Conservation (phyloP, 1,140 invertebrate species). For the Asbolus verrucosus region DNA sequence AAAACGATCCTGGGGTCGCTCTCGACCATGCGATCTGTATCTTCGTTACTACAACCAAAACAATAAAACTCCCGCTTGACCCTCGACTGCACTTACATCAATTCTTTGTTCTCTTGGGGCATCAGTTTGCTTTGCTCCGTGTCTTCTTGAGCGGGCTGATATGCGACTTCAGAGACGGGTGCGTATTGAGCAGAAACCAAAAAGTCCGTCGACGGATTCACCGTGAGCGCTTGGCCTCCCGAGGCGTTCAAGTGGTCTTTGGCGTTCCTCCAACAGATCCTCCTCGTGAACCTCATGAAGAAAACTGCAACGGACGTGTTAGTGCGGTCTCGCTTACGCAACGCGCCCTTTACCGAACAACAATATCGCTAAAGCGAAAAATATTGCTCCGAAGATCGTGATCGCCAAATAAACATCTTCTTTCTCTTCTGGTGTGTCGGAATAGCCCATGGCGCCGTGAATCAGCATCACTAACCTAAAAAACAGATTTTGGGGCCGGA, state of each 20-base stretch:
- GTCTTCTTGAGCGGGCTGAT: constrained; percentile 72
- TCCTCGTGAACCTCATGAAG: constrained; percentile 58
- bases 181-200: constrained; percentile 77
- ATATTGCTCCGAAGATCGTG: constrained; percentile 59
- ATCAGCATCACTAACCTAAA: constrained; percentile 59
- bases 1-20: constrained; percentile 75
- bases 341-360: constrained; percentile 55
- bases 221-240: constrained; percentile 61
- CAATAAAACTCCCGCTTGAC: constrained; percentile 6
- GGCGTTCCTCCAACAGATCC: constrained; percentile 57
- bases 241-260: constrained; percentile 60
- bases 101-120: constrained; percentile 73
- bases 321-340: not conserved
- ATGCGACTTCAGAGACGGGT: constrained; percentile 74
- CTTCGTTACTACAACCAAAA: constrained; percentile 70
- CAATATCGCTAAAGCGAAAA: constrained; percentile 57
- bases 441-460: constrained; percentile 59
- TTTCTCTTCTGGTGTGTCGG: constrained; percentile 54
- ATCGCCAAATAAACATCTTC: constrained; percentile 57
- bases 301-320: constrained; percentile 51
- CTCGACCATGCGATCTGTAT: constrained; percentile 76
- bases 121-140: constrained; percentile 76
- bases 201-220: constrained; percentile 79
- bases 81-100: constrained; percentile 50
- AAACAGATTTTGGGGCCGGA: not conserved